Evolutionary conservation across 2,113 vertebrate genomes (phyloP).

Genomic region (Calypte anna): DNA sequence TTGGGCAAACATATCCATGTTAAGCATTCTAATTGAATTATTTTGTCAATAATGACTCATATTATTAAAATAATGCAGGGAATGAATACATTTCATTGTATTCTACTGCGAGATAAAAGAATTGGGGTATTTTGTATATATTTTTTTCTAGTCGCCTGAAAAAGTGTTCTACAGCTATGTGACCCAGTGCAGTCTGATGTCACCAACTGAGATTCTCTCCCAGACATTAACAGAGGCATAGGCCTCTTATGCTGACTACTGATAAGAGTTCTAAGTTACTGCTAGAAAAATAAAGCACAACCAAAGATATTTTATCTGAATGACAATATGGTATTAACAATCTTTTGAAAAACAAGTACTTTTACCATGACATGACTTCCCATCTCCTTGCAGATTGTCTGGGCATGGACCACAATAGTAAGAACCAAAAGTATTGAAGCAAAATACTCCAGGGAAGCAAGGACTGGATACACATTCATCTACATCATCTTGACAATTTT

Average conservation of each 20-base stretch:
- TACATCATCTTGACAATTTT: slow-evolving; percentile 84
- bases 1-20: neutral
- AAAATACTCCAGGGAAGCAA: slow-evolving; percentile 82
- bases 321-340: neutral
- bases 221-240: neutral
- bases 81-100: neutral
- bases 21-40: neutral
- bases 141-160: neutral
- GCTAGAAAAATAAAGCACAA: neutral
- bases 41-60: neutral
- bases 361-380: slow-evolving; percentile 80
- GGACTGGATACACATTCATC: slow-evolving; percentile 84
- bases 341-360: neutral
- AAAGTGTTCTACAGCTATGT: neutral
- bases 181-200: neutral
- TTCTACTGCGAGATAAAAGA: neutral
- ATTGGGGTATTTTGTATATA: neutral
- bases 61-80: neutral
- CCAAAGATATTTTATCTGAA: neutral
- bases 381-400: slow-evolving; percentile 80
- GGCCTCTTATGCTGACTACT: neutral
- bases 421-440: slow-evolving; percentile 85
- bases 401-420: slow-evolving; percentile 86
- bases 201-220: neutral
- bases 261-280: neutral